Evolutionary conservation across 2,797 vertebrate species (phyloP), one percentile per base, ranked within the genome.

Genomic region (Siniperca scherzeri): DNA sequence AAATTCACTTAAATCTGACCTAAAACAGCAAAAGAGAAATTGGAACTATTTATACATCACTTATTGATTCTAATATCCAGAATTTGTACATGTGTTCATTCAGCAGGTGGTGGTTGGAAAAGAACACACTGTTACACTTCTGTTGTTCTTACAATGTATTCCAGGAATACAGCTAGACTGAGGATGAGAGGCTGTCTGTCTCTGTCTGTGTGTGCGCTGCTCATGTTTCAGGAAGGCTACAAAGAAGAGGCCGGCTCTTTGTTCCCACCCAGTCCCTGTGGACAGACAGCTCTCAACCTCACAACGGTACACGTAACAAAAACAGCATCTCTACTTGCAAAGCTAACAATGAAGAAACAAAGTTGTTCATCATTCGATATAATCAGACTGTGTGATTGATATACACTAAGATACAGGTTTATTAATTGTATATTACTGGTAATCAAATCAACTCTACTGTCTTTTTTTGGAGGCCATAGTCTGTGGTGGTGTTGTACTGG

Each of bases 181-280:
- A 74, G 72, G 33, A 83, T 67, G 73, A 72, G 60, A 85, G 50
- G 77, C 81, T 60, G 61, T 30, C 22, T 56, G 44, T 67, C 1
- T 21, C 0, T 68, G 66, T 17, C 14, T 72, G 40, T 25, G 77
- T 44, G 74, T 44, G 60, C 48, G 55, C 36, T 80, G 71, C 82
- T 95, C 93, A 77, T 91, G 89, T 95, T 95, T 92, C 94, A 93
- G 83, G 77, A 88, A 81, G 77, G n/a, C 75, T 81, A 78, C 59
- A 77, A 82, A 82, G 78, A 56, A 64, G 66, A 91, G 89, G 82
- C 69, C 65, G 66, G 81, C 65, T 71, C 86, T 90, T 70, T 62
- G 87, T 87, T 88, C 87, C 91, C 78, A 81, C 72, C 83, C 81
- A 77, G 59, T 88, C 50, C 77, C 89, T 36, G 40, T 42, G 46